Conservation (phyloP, 2,113 vertebrate species). For the Phyllopteryx taeniolatus region DNA sequence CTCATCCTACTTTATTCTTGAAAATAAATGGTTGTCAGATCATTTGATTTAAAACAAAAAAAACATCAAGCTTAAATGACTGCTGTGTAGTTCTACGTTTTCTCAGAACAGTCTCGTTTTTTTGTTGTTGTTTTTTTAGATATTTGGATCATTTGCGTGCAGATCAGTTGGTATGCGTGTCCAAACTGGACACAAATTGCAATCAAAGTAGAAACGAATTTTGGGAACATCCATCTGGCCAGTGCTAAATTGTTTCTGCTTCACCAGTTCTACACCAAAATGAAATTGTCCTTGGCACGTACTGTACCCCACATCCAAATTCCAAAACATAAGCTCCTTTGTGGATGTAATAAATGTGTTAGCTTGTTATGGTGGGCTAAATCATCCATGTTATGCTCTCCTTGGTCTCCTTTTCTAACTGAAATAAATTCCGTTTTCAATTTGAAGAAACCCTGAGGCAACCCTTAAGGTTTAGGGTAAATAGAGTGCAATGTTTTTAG, state of each 20-base stretch:
- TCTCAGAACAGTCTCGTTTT: too few relatives aligned
- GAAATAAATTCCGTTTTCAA: slow-evolving; percentile 9
- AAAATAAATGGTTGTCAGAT: too few relatives aligned
- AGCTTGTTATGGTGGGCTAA: slow-evolving; percentile 6
- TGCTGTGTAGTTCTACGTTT: too few relatives aligned
- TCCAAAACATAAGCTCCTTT: slow-evolving; percentile 7
- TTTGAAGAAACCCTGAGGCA: slow-evolving; percentile 8
- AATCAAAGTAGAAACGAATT: neutral
- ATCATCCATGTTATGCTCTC: slow-evolving; percentile 1
- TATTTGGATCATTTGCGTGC: neutral
- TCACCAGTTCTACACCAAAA: neutral
- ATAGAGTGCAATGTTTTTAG: neutral
- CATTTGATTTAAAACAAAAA: too few relatives aligned
- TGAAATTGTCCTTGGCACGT: neutral
- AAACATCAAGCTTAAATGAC: too few relatives aligned
- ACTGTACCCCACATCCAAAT: neutral
- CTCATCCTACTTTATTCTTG: too few relatives aligned
- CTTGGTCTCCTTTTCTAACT: neutral
- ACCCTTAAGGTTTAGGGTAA: slow-evolving; percentile 2
- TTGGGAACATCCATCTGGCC: neutral
- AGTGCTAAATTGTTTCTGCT: neutral
- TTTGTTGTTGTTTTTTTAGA: too few relatives aligned
- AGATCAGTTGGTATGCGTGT: neutral
- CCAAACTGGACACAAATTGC: neutral
- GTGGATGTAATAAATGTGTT: slow-evolving; percentile 5